phyloP scores from a whole-genome alignment of 2,113 vertebrate species.

The Monarcha castaneiventris region DNA sequence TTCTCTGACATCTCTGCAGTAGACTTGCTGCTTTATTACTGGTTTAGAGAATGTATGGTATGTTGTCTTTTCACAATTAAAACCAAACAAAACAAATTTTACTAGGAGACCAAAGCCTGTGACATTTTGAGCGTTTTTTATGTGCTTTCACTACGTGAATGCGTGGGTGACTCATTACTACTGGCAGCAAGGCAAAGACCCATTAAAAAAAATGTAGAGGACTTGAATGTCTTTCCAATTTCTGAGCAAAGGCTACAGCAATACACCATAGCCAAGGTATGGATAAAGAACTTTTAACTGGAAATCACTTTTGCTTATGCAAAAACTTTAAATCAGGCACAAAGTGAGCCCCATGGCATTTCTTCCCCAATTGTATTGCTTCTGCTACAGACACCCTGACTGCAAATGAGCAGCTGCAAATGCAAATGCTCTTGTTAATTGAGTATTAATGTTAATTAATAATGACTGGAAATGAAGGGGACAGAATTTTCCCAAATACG shows the following conservation, averaged over 20 bases:
- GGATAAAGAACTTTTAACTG: background rate
- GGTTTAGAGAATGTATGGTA: background rate
- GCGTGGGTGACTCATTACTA: background rate
- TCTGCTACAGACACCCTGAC: background rate
- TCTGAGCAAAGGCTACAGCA: background rate
- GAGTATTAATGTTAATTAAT: background rate
- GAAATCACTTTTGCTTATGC: background rate
- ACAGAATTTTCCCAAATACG: background rate
- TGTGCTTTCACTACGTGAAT: background rate
- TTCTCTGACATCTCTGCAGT: background rate
- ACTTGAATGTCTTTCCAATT: background rate
- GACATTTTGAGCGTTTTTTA: background rate
- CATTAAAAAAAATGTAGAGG: background rate
- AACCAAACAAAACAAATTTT: background rate
- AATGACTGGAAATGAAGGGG: background rate
- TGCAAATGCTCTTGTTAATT: background rate
- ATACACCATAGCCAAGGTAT: background rate
- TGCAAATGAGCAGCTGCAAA: background rate
- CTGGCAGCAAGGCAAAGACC: background rate
- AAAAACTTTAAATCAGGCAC: background rate
- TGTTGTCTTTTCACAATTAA: background rate
- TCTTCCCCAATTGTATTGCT: background rate
- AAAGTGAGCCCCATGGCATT: background rate
- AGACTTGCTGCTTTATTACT: background rate
- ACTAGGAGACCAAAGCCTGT: background rate